Conservation (phyloP, 2,113 vertebrate genomes). For the crab-eating macaque (Macaca fascicularis) region T2T-MFA8v1.1 NC_088381.1:11325501-11326000, state of each 20-base stretch:
- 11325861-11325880: not conserved
- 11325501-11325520: not conserved
- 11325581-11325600: not conserved
- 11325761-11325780: not conserved
- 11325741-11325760: slow-evolving; percentile 32
- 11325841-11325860: slow-evolving; percentile 9
- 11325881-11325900: slow-evolving; percentile 39
- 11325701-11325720: slow-evolving; percentile 16
- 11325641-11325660: not conserved
- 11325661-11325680: not conserved
- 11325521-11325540: not conserved
- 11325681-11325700: slow-evolving; percentile 44
- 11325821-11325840: not conserved
- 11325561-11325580: not conserved
- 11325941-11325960: not conserved
- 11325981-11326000: not conserved
- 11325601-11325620: not conserved
- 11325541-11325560: not conserved
- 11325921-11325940: not conserved
- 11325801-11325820: slow-evolving; percentile 11
- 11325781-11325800: slow-evolving; percentile 39
- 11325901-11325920: slow-evolving; percentile 25
- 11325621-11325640: not conserved
- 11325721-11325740: slow-evolving; percentile 14
- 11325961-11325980: not conserved